Conservation (phyloP, 2,888 invertebrate genomes). For the Andricus quercusramuli region DNA sequence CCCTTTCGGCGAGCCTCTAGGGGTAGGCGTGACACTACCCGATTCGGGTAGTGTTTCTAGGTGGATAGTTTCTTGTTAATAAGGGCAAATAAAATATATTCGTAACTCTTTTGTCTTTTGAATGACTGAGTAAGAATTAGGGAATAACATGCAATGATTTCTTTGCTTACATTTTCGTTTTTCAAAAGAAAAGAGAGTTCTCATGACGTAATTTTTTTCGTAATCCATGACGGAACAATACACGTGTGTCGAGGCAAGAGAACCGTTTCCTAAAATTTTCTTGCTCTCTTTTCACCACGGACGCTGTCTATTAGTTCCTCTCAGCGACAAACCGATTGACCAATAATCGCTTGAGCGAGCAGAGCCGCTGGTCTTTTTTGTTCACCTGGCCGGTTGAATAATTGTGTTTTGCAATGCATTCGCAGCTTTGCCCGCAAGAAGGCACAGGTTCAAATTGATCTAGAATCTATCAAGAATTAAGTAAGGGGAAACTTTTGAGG, state of each 20-base stretch:
- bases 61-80: no score
- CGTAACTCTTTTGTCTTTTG: not conserved
- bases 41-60: no score
- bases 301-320: constrained; percentile 50
- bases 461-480: constrained; percentile 24
- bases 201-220: constrained; percentile 27
- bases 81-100: not conserved
- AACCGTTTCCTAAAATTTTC: constrained; percentile 53
- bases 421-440: constrained; percentile 50
- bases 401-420: constrained; percentile 71
- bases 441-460: constrained; percentile 18
- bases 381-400: constrained; percentile 66
- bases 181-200: constrained; percentile 47
- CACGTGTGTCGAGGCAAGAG: constrained; percentile 43
- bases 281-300: constrained; percentile 50
- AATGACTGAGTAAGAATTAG: not conserved
- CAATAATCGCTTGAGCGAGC: constrained; percentile 65
- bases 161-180: constrained; percentile 1
- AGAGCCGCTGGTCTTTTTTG: constrained; percentile 58
- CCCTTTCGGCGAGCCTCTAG: no score
- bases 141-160: constrained; percentile 9
- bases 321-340: constrained; percentile 56
- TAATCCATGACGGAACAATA: constrained; percentile 8
- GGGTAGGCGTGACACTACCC: no score
- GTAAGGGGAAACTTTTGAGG: constrained; percentile 55